Evolutionary conservation across 2,888 invertebrate species (phyloP).

Genomic region (Micoletzkya japonica): DNA sequence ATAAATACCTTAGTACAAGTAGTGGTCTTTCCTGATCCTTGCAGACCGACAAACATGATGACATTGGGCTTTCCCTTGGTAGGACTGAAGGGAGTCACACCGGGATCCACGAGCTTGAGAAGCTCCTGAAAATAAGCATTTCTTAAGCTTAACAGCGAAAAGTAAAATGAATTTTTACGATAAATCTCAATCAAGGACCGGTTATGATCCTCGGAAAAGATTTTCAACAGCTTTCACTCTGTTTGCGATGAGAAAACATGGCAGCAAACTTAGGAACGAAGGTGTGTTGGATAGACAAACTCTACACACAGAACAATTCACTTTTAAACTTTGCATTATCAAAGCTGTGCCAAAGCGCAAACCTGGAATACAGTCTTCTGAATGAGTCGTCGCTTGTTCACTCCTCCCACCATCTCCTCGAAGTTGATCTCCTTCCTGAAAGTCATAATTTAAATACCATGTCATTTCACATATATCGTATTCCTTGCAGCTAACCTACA

Average conservation of each 20-base stretch:
- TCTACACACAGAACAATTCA: conserved; percentile 8
- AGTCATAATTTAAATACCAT: conserved; percentile 32
- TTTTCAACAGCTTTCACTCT: too few species aligned
- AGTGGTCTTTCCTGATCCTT: conserved; percentile 98
- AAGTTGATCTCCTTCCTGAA: conserved; percentile 78
- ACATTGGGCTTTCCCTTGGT: conserved; percentile 91
- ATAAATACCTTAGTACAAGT: conserved; percentile 84
- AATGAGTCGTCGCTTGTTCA: conserved; percentile 96
- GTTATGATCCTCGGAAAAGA: too few species aligned
- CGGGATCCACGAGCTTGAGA: conserved; percentile 96
- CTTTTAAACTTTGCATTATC: background rate
- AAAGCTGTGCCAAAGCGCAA: conserved; percentile 74
- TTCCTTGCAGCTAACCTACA: too few species aligned
- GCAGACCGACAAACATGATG: conserved; percentile 98
- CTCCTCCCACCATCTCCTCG: conserved; percentile 95
- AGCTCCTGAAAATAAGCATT: conserved; percentile 80
- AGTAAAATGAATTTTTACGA: conserved; percentile 15
- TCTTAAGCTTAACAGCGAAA: conserved; percentile 71
- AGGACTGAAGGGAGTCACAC: conserved; percentile 93
- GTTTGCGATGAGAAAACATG: too few species aligned
- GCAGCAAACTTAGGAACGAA: too few species aligned
- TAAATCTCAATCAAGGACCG: conserved; percentile 1
- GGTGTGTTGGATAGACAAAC: background rate
- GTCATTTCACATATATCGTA: too few species aligned
- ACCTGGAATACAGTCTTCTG: conserved; percentile 91